These are phyloP conservation scores for Callospermophilus lateralis DNA, from an alignment of 2,113 vertebrate species.

Conservation along the genomic window DNA sequence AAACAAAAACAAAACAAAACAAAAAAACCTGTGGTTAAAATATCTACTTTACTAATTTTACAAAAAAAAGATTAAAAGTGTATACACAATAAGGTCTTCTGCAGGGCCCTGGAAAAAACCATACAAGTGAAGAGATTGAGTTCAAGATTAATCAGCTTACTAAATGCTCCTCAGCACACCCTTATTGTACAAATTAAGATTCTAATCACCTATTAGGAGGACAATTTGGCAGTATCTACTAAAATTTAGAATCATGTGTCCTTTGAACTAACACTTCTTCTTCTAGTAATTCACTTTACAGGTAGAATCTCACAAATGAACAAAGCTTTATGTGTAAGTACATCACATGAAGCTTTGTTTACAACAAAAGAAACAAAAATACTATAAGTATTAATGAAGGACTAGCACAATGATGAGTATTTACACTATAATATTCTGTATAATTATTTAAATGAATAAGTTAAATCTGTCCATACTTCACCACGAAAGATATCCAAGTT, in stretches of 20 bases:
- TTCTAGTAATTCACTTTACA: background rate
- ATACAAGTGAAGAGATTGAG: background rate
- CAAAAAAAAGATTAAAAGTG: background rate
- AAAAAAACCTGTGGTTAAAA: background rate
- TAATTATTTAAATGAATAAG: constrained; percentile 4
- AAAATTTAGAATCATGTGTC: background rate
- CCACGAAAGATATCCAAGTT: background rate
- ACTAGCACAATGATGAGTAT: background rate
- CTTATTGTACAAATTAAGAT: background rate
- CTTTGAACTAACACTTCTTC: background rate
- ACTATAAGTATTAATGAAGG: background rate
- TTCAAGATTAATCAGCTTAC: background rate
- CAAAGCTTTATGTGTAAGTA: background rate
- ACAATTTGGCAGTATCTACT: background rate
- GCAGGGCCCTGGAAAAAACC: background rate
- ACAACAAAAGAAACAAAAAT: background rate
- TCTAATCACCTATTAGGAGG: background rate
- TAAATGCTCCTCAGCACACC: background rate
- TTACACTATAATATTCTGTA: background rate
- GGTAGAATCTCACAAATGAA: background rate
- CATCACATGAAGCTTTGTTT: background rate
- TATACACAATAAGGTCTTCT: background rate
- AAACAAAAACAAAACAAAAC: too few relatives aligned
- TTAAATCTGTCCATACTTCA: background rate
- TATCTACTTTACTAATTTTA: constrained; percentile 26